phyloP scores from a whole-genome alignment of 53 echinoderm and acorn worm genomes.

The Holothuria scabra region DNA sequence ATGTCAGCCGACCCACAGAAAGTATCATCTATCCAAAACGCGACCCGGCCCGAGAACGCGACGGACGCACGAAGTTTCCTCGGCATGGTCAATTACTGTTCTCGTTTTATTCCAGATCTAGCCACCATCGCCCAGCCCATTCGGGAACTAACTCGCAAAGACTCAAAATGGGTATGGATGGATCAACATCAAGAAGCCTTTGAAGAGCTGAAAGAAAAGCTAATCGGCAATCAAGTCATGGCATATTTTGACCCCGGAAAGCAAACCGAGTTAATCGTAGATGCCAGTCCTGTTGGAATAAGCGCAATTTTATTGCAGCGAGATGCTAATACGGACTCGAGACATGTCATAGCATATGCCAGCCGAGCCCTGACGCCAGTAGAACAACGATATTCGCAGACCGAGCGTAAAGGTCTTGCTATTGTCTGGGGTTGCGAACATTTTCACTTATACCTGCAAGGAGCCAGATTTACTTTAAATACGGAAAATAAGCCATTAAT shows the following conservation, averaged over 20 bases:
- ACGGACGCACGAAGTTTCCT: constrained; percentile 38
- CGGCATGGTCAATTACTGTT: constrained; percentile 49
- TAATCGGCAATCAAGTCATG: constrained; percentile 29
- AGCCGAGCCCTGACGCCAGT: constrained; percentile 56
- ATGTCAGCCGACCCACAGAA: constrained; percentile 55
- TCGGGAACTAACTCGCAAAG: constrained; percentile 15
- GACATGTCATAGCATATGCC: constrained; percentile 50
- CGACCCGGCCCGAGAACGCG: constrained; percentile 32
- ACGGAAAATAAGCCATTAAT: constrained; percentile 71
- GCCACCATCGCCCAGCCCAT: constrained; percentile 40
- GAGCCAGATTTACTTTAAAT: constrained; percentile 44
- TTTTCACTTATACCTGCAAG: constrained; percentile 65
- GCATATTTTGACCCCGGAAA: constrained; percentile 30
- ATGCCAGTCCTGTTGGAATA: constrained; percentile 45
- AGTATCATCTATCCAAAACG: constrained; percentile 31
- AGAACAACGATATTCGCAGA: not conserved
- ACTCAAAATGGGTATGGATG: constrained; percentile 9
- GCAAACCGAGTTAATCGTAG: constrained; percentile 37
- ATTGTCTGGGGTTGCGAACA: constrained; percentile 52
- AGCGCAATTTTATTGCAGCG: constrained; percentile 40
- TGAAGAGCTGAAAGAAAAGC: not conserved
- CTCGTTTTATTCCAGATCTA: constrained; percentile 38
- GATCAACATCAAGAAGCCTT: constrained; percentile 11
- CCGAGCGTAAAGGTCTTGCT: constrained; percentile 59
- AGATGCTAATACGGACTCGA: not conserved